A percentile compares a stretch with the other conserved stretches of the same genome.
phyloP scores from a whole-genome alignment of 2,113 vertebrate species.

The Desmodus rotundus region DNA sequence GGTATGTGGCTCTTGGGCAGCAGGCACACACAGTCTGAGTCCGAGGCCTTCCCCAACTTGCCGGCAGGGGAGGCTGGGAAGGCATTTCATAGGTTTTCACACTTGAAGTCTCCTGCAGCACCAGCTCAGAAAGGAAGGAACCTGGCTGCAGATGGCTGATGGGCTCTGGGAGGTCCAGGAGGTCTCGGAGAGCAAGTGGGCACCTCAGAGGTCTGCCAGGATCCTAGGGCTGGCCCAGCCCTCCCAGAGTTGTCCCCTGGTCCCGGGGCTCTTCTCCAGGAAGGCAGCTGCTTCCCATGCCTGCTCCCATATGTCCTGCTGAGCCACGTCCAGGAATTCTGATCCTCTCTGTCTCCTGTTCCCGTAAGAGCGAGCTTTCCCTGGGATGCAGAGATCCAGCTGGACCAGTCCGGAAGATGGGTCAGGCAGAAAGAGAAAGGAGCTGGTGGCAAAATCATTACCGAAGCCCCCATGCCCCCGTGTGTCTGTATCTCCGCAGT shows the following conservation, averaged over 20 bases:
- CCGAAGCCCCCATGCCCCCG: background rate
- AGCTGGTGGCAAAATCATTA: background rate
- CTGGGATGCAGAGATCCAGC: background rate
- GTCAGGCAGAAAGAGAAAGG: background rate
- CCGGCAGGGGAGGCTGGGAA: background rate
- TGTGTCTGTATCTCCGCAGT: background rate
- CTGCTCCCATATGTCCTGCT: background rate
- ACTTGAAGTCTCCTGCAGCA: background rate
- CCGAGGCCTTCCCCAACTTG: background rate
- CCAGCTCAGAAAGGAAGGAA: background rate
- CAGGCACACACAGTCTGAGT: background rate
- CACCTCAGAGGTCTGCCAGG: background rate
- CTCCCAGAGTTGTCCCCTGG: too few relatives aligned
- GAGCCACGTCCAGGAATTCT: background rate
- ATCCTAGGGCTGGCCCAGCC: rapidly evolving
- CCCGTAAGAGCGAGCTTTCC: background rate
- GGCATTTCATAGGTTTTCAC: background rate
- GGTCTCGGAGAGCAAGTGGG: background rate
- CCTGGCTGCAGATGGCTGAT: background rate
- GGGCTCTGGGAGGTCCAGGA: background rate
- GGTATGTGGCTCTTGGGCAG: background rate
- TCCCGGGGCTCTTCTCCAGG: background rate
- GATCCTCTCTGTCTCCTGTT: background rate
- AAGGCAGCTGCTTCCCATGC: background rate
- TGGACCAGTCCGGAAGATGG: background rate